These are phyloP conservation scores for Danio aesculapii DNA, from an alignment of 2,797 vertebrate genomes.

Conservation along the genomic window DNA sequence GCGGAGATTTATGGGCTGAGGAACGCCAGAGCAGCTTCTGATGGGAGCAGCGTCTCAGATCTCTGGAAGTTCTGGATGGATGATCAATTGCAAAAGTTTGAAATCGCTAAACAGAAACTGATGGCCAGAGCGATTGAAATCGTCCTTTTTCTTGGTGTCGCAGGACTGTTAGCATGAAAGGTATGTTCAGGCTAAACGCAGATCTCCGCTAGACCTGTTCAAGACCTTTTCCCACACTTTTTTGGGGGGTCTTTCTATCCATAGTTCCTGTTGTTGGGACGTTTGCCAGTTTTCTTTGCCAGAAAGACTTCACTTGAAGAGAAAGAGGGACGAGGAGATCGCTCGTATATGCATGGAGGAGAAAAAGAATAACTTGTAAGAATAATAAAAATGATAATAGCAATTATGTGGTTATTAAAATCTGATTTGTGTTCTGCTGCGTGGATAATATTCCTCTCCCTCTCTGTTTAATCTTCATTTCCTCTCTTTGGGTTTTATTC, in stretches of 20 bases:
- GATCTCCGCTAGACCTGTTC: constrained; percentile 53
- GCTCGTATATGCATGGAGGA: constrained; percentile 24
- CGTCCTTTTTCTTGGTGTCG: constrained; percentile 21
- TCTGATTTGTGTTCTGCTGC: constrained; percentile 65
- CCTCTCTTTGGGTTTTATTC: constrained; percentile 29
- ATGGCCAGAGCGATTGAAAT: constrained; percentile 37
- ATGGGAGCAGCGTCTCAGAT: constrained; percentile 54
- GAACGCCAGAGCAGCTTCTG: constrained; percentile 53
- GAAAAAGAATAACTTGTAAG: constrained; percentile 64
- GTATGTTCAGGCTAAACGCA: constrained; percentile 44
- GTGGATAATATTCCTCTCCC: constrained; percentile 9
- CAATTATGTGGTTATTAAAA: constrained; percentile 67
- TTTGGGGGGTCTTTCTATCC: constrained; percentile 46
- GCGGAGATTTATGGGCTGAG: constrained; percentile 49
- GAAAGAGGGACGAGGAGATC: constrained; percentile 59
- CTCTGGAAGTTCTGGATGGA: constrained; percentile 41
- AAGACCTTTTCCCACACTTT: constrained; percentile 67
- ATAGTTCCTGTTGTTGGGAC: constrained; percentile 61
- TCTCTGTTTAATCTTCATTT: constrained; percentile 35
- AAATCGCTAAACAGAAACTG: constrained; percentile 51
- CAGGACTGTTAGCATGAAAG: constrained; percentile 51
- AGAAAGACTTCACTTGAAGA: constrained; percentile 47
- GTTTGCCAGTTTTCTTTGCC: constrained; percentile 65
- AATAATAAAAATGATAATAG: constrained; percentile 52
- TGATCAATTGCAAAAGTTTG: constrained; percentile 51